Percentiles rank a stretch among this genome's conserved stretches.
phyloP scores from a whole-genome alignment of 2,797 vertebrate species.

The Tinamus major region DNA sequence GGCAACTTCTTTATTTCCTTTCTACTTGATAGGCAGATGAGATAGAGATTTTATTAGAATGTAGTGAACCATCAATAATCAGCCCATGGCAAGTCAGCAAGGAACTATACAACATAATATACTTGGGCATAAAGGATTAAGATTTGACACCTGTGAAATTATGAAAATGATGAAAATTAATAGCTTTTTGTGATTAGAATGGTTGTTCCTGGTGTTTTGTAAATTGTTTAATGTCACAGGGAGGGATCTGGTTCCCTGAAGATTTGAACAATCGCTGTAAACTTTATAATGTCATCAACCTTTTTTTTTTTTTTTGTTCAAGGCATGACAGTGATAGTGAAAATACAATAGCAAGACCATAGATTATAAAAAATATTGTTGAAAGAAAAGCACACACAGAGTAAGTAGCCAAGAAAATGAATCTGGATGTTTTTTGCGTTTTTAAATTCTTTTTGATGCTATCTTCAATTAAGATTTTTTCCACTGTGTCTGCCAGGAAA shows the following conservation, averaged over 20 bases:
- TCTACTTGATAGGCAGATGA: conserved; percentile 38
- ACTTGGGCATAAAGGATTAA: conserved; percentile 27
- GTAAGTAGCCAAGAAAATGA: conserved; percentile 2
- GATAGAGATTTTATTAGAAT: conserved; percentile 52
- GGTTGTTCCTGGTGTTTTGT: neutral
- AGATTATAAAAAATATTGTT: neutral
- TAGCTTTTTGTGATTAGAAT: conserved; percentile 13
- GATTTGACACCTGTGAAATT: conserved; percentile 45
- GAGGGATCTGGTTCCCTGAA: neutral
- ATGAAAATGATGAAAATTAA: conserved; percentile 26
- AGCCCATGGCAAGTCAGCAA: neutral
- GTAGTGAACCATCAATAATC: conserved; percentile 44
- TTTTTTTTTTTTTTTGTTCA: neutral
- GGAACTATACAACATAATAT: neutral
- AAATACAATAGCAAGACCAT: neutral
- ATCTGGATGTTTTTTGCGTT: neutral
- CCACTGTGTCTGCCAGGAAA: conserved; percentile 51
- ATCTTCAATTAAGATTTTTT: conserved; percentile 32
- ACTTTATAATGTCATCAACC: neutral
- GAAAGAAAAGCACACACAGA: neutral
- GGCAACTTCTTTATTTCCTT: conserved; percentile 33
- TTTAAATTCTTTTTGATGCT: conserved; percentile 17
- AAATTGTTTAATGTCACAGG: neutral
- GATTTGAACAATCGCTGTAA: neutral
- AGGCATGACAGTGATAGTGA: neutral